Percentiles rank a stretch among this genome's conserved stretches.
These are phyloP conservation scores for Hiodon tergisus DNA, from an alignment of 2,113 vertebrate species.

Conservation along the genomic window DNA sequence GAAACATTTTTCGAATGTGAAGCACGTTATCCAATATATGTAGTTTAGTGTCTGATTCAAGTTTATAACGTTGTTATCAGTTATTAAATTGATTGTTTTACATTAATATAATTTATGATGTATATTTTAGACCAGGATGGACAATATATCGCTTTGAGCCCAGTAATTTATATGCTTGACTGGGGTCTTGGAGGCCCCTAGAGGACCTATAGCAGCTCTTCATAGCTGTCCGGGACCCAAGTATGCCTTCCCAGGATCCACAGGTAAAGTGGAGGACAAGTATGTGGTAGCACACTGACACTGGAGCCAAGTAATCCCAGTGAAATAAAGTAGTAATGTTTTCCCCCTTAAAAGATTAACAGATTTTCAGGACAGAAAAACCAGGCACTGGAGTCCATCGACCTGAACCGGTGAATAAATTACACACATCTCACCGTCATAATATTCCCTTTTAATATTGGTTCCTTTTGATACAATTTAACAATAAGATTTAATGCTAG, in stretches of 20 bases:
- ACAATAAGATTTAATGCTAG: no score
- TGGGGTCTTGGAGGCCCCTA: slow-evolving; percentile 17
- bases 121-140: no score
- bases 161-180: no score
- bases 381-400: slow-evolving; percentile 76
- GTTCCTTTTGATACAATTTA: no score
- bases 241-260: slow-evolving; percentile 73
- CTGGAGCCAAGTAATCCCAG: not conserved
- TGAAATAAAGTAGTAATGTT: not conserved
- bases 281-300: not conserved
- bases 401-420: slow-evolving; percentile 58
- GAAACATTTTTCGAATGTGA: no score
- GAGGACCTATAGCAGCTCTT: slow-evolving; percentile 75
- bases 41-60: no score
- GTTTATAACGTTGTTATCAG: no score
- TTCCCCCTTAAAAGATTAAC: not conserved
- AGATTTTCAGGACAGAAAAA: slow-evolving; percentile 41
- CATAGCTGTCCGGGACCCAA: slow-evolving; percentile 77
- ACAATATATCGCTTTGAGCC: no score
- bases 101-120: no score
- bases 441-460: no score
- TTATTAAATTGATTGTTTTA: no score
- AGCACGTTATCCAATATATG: no score
- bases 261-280: slow-evolving; percentile 53
- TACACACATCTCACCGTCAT: not conserved